Evolutionary conservation across 2,113 vertebrate genomes (phyloP), one percentile per base, ranked within the genome.

Genomic region (Atlantisia rogersi): DNA sequence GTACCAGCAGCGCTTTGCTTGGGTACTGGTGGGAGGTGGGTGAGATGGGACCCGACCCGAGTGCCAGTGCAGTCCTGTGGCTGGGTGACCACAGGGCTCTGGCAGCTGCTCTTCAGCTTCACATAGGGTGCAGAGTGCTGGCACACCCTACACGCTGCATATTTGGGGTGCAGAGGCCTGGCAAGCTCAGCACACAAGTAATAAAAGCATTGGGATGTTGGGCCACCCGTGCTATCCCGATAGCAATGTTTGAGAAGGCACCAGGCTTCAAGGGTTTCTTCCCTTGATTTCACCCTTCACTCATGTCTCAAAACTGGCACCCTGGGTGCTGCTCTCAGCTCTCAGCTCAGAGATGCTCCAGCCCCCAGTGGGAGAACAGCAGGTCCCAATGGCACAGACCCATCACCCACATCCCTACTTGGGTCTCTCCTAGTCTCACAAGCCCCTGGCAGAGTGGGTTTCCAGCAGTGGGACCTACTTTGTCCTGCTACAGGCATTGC

Each of bases 1-100:
- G 20, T 18, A 70, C 50, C 17, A 2, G 7, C 19, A 28, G 50
- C 3, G 2, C 71, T 86, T 64, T 76, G 58, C 31, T 69, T 59
- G 1, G 0, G 18, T 37, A 2, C 12, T 19, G 32, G 18, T n/a
- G n/a, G 29, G 37, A 85, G 15, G 4, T 24, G 39, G 37, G 11
- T 58, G n/a, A 78, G 65, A 29, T 12, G 9, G 17, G 50, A 55
- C 37, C 28, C 58, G 58, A 12, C n/a, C 39, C 2, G 2, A 56
- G 28, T 0, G 3, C 4, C 0, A 5, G 32, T 35, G 50, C 5
- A 7, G 26, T 52, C 13, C 62, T 55, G 26, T 5, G 14, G 16
- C 35, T 35, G 35, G 55, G 26, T 29, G 39, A 24, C 26, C 0
- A 1, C 55, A 39, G 11, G 53, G 40, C 35, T 67, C 65, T 37